Evolutionary conservation across 2,888 invertebrate genomes (phyloP).

Genomic region (Caenorhabditis sp.): DNA sequence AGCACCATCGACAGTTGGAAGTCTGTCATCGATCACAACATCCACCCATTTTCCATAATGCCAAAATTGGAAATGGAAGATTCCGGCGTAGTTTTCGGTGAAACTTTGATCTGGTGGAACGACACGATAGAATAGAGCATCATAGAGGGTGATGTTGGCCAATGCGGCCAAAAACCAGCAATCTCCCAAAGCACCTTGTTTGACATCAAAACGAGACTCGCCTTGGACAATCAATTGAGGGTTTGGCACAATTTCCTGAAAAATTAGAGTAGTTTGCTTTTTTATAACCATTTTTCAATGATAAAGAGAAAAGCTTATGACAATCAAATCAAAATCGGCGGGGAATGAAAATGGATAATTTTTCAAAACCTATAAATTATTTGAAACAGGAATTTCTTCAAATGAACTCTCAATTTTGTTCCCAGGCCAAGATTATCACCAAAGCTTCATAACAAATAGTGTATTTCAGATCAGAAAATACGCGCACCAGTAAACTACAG

Average conservation of each 20-base stretch:
- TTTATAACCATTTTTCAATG: too few species aligned
- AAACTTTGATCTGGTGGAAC: slow-evolving; percentile 87
- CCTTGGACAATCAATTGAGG: slow-evolving; percentile 93
- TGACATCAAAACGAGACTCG: slow-evolving; percentile 94
- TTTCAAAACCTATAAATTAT: too few species aligned
- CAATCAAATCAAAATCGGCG: too few species aligned
- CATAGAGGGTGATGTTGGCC: slow-evolving; percentile 87
- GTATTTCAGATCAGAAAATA: too few species aligned
- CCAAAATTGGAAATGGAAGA: slow-evolving; percentile 79
- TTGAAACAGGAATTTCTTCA: too few species aligned
- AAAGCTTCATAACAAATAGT: too few species aligned
- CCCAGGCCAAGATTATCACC: too few species aligned
- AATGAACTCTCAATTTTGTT: too few species aligned
- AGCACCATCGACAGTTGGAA: slow-evolving; percentile 84
- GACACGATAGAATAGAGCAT: slow-evolving; percentile 88
- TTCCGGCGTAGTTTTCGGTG: slow-evolving; percentile 80
- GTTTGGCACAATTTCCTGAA: slow-evolving; percentile 80
- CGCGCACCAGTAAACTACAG: too few species aligned
- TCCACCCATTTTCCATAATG: slow-evolving; percentile 81
- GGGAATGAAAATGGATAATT: too few species aligned
- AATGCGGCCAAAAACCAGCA: slow-evolving; percentile 78
- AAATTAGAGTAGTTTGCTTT: slow-evolving; percentile 12
- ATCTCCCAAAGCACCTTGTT: slow-evolving; percentile 37
- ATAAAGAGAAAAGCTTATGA: too few species aligned
- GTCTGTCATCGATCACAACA: slow-evolving; percentile 88